Base-by-base conservation (phyloP, 2,888 invertebrate species). In the Glyphotaelius pellucidus region DNA sequence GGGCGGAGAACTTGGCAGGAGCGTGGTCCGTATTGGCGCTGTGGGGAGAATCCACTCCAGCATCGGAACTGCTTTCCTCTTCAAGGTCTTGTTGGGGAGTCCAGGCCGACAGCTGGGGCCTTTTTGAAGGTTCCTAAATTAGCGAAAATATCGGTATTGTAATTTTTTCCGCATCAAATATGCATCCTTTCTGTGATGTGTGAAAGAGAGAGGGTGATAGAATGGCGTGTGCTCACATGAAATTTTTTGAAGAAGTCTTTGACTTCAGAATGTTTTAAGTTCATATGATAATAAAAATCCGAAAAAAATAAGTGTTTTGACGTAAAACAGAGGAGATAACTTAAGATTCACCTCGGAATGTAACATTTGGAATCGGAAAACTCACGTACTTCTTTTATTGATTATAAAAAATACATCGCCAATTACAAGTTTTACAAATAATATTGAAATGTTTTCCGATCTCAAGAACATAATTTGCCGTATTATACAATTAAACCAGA, bases 41-140 rank as follows among this genome's bases (percentile, higher is more conserved):
- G 90, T 93, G 94, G 1, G 95, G 94, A 0, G 95, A 95, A 81
- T 95, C 95, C 31, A 94, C 94, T 67, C 95, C 95, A 0, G 95
- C 94, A 89, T 96, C 96, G 0, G 96, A 96, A 93, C 96, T 96
- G 94, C 96, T 96, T 94, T 97, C 97, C 5, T 97, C 97, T 80
- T 97, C 97, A n/a, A 98, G 96, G 95, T 98, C 98, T 94, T 98
- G 98, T 94, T 98, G 98, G 0, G 98, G 98, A 0, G 98, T 98
- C 98, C 98, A 98, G 0, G 97, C 96, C 84, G 95, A 94, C 91
- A 94, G 92, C 91, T 93, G 93, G 30, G 94, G 94, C 25, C 94
- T 93, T 31, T 91, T 93, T 52, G 91, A 88, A 14, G 91, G 81
- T 83, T 93, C 93, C 93, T 93, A 67, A 67, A 67, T 67, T 67